Evolutionary conservation across 2,797 vertebrate species (phyloP), one percentile per base, ranked within the genome.

Genomic region (Macroramphosus scolopax): DNA sequence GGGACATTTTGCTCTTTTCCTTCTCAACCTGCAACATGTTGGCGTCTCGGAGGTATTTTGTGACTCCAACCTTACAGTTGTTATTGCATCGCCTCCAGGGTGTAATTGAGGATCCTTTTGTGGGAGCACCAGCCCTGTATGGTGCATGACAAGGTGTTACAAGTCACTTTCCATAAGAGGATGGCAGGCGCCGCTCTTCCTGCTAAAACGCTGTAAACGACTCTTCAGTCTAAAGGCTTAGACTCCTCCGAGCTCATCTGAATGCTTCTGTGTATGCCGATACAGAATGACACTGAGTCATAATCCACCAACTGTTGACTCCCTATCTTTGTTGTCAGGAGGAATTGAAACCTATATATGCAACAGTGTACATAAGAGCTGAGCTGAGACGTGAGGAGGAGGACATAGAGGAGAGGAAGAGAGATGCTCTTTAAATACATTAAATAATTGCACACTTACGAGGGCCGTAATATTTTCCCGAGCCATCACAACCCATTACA

Each of bases 11-110:
- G 47, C 40, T 33, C 33, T 15, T 37, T 14, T 25, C 61, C n/a
- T n/a, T n/a, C n/a, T n/a, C n/a, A n/a, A n/a, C n/a, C n/a, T n/a
- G n/a, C n/a, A n/a, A n/a, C n/a, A n/a, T n/a, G n/a, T n/a, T n/a
- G n/a, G n/a, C n/a, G n/a, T n/a, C n/a, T n/a, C 30, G 35, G 11
- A 50, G 31, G 52, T 54, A 41, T 62, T 54, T 57, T 70, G 54
- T 28, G 24, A 63, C 50, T 68, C 6, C 2, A 28, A 59, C 46
- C 71, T 64, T 60, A 36, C 49, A 51, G 36, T 28, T 34, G 54
- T 50, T 78, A 13, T 44, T 48, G 46, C 34, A 4, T 17, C 1
- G 12, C 51, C 58, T 64, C 30, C 37, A 61, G 51, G 52, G 56
- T 51, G 49, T 62, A 36, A 39, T 63, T 47, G 43, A 51, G 45